phyloP scores from a whole-genome alignment of 1,140 invertebrate species.

The Drosophila pseudoananassae region DNA sequence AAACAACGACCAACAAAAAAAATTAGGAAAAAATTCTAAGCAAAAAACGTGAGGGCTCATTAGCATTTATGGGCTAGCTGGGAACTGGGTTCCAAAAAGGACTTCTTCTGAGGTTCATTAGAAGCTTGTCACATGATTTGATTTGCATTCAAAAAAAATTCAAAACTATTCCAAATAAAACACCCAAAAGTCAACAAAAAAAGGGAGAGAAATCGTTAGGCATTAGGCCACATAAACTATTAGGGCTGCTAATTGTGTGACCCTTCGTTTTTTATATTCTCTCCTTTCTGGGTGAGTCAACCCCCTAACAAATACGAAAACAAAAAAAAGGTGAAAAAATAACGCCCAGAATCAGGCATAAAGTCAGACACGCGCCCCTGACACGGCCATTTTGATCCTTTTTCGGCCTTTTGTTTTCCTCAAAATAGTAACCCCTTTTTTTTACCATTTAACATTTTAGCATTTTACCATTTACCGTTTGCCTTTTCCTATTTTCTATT shows the following conservation, averaged over 20 bases:
- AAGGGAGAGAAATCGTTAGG: slow-evolving; percentile 1
- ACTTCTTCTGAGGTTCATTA: slow-evolving; percentile 75
- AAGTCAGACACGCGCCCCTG: slow-evolving; percentile 63
- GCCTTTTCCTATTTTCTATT: slow-evolving; percentile 13
- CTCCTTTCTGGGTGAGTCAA: slow-evolving; percentile 13
- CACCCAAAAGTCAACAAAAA: slow-evolving; percentile 14
- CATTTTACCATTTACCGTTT: neutral
- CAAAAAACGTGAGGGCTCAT: slow-evolving; percentile 60
- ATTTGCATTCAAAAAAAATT: slow-evolving; percentile 44
- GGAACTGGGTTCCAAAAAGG: slow-evolving; percentile 3
- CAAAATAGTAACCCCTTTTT: slow-evolving; percentile 11
- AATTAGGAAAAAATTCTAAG: slow-evolving; percentile 12
- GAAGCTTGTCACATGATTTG: slow-evolving; percentile 81
- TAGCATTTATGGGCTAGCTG: slow-evolving; percentile 74
- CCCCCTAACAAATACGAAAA: slow-evolving; percentile 15
- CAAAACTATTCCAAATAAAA: slow-evolving; percentile 14
- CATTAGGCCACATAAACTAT: slow-evolving; percentile 31
- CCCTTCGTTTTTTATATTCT: slow-evolving; percentile 18
- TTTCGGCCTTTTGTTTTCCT: slow-evolving; percentile 20
- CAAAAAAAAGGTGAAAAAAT: slow-evolving; percentile 9
- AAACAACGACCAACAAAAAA: slow-evolving; percentile 29
- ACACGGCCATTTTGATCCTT: slow-evolving; percentile 31
- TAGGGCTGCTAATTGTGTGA: slow-evolving; percentile 74
- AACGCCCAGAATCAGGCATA: slow-evolving; percentile 31
- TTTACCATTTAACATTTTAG: neutral